Evolutionary conservation across 2,888 invertebrate genomes (phyloP), one percentile per base, ranked within the genome.

Genomic region (Leucoma salicis): DNA sequence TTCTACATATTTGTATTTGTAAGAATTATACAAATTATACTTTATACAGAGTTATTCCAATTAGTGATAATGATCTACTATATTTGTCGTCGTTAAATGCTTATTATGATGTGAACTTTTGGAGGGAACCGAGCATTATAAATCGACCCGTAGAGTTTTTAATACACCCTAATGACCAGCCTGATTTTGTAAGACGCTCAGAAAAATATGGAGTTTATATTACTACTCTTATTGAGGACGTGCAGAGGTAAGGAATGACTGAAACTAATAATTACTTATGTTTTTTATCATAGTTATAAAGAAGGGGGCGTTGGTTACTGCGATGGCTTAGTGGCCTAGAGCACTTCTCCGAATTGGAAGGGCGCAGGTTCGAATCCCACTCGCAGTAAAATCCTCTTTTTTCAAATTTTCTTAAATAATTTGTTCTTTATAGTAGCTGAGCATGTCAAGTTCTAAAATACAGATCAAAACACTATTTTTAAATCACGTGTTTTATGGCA

Each of bases 181-280:
- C 36, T 0, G 1, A 14, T 0, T 78, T 87, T 12, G 14, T 68
- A 1, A 40, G 16, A 6, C 58, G 66, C 1, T 76, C 78, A 0
- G 35, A 54, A 0, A 42, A 28, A 3, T 37, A 46, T 1, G 70
- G 68, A 0, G 42, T 86, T 5, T 63, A 74, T 36, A 53, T 79
- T 32, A 68, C 72, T 0, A 76, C 74, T 0, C 29, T 86, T 0
- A 66, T 78, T 15, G 60, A 70, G 1, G 63, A 87, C 57, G 50
- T 88, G 0, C 87, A 88, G 49, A 66, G 60, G 87, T 88, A 57
- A 57, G 57, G 0, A 4, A 5, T 21, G n/a, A n/a, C n/a, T n/a
- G n/a, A n/a, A n/a, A n/a, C n/a, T n/a, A n/a, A n/a, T n/a, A n/a
- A n/a, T n/a, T n/a, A n/a, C n/a, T n/a, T n/a, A n/a, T n/a, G n/a